Conservation (phyloP, 2,797 vertebrate genomes). For the Myripristis murdjan region DNA sequence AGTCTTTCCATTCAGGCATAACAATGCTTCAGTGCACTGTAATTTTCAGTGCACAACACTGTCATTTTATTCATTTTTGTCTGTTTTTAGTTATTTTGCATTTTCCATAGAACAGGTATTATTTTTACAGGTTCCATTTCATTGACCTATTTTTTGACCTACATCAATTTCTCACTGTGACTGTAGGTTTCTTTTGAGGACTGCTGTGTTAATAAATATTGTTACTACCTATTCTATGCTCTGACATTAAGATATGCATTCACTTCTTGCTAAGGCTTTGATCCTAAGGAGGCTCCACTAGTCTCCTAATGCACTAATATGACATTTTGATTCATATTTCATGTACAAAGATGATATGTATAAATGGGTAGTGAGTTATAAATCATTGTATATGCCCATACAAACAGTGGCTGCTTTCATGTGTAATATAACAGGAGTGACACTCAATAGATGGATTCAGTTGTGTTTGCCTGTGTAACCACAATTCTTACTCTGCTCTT, state of each 20-base stretch:
- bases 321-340: neutral
- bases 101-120: too few species aligned
- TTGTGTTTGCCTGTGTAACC: too few species aligned
- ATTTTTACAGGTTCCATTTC: too few species aligned
- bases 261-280: too few species aligned
- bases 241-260: neutral
- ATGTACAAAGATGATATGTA: neutral
- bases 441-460: too few species aligned
- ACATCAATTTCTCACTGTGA: too few species aligned
- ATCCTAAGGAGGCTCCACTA: neutral
- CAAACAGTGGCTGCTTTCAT: neutral
- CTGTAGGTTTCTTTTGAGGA: too few species aligned
- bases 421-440: too few species aligned
- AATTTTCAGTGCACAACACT: neutral
- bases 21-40: neutral
- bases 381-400: neutral
- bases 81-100: too few species aligned
- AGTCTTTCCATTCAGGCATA: too few species aligned
- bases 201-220: neutral
- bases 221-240: neutral
- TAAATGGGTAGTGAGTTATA: conserved; percentile 3
- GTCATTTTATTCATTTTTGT: neutral
- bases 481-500: neutral
- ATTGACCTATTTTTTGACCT: too few species aligned
- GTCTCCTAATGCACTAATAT: neutral